Evolutionary conservation across 2,888 invertebrate genomes (phyloP).

Genomic region (Syritta pipiens): DNA sequence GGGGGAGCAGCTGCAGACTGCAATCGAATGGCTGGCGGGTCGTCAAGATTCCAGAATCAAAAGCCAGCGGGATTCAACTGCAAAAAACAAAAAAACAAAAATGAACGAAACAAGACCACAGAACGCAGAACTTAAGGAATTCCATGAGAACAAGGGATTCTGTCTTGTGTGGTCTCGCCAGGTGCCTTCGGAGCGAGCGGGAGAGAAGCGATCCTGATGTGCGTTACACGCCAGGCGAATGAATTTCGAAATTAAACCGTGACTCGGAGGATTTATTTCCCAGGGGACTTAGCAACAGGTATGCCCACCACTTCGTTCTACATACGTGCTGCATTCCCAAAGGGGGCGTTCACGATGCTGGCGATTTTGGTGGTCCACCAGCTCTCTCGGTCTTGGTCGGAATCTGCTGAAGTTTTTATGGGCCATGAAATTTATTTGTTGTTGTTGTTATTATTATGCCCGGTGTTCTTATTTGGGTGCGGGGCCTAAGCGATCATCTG

Average conservation of each 20-base stretch:
- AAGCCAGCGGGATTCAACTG: slow-evolving; percentile 19
- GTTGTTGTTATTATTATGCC: slow-evolving; percentile 11
- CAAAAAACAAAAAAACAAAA: not conserved
- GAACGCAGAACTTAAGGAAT: not conserved
- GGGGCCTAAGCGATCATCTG: slow-evolving; percentile 21
- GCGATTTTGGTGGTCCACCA: slow-evolving; percentile 59
- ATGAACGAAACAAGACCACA: not conserved
- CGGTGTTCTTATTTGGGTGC: slow-evolving; percentile 8
- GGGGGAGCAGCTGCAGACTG: slow-evolving; percentile 63
- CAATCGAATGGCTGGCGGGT: slow-evolving; percentile 46
- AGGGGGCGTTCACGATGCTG: slow-evolving; percentile 47
- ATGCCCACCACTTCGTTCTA: slow-evolving; percentile 34
- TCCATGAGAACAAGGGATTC: not conserved
- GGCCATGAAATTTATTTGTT: slow-evolving; percentile 53
- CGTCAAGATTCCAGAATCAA: slow-evolving; percentile 60
- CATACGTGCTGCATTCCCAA: slow-evolving; percentile 25
- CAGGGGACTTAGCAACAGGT: slow-evolving; percentile 59
- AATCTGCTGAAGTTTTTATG: slow-evolving; percentile 61
- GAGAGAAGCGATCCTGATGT: slow-evolving; percentile 11
- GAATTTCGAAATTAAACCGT: slow-evolving; percentile 61
- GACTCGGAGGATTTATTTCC: slow-evolving; percentile 59
- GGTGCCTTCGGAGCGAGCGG: slow-evolving; percentile 38
- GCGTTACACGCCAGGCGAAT: slow-evolving; percentile 44
- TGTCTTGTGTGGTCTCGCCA: slow-evolving; percentile 61
- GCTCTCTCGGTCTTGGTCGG: too few species aligned